Evolutionary conservation across 2,797 vertebrate genomes (phyloP).

Genomic region (Sphenodon punctatus): DNA sequence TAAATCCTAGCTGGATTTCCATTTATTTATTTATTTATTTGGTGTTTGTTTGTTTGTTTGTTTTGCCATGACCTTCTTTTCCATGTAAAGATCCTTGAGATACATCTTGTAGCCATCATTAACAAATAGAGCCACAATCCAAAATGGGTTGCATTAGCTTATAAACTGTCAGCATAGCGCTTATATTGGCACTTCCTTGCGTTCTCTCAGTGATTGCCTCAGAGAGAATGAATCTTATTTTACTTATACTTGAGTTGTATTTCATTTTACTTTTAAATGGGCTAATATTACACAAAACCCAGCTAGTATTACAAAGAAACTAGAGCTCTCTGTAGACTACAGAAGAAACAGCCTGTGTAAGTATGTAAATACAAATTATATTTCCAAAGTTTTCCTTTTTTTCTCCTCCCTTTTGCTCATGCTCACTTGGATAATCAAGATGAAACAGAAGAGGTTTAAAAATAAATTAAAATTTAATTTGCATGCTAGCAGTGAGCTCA

Average conservation of each 20-base stretch:
- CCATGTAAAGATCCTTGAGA: neutral
- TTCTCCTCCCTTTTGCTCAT: neutral
- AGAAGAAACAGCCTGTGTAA: constrained; percentile 8
- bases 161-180: neutral
- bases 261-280: constrained; percentile 47
- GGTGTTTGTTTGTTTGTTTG: neutral
- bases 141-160: neutral
- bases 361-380: neutral
- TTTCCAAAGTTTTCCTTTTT: neutral
- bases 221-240: constrained; percentile 21
- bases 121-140: neutral
- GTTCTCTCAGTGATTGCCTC: neutral
- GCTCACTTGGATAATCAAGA: constrained; percentile 40
- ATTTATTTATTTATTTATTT: too few relatives aligned
- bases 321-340: neutral
- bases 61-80: neutral
- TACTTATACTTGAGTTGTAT: neutral
- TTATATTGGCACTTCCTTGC: neutral
- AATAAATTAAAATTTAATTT: constrained; percentile 48
- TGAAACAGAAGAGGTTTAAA: constrained; percentile 39
- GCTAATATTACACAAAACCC: neutral
- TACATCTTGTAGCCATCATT: neutral
- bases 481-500: constrained; percentile 17
- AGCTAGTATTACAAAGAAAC: neutral
- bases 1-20: too few relatives aligned